Evolutionary conservation across 2,113 vertebrate species (phyloP).

Genomic region (Mustelus asterias): DNA sequence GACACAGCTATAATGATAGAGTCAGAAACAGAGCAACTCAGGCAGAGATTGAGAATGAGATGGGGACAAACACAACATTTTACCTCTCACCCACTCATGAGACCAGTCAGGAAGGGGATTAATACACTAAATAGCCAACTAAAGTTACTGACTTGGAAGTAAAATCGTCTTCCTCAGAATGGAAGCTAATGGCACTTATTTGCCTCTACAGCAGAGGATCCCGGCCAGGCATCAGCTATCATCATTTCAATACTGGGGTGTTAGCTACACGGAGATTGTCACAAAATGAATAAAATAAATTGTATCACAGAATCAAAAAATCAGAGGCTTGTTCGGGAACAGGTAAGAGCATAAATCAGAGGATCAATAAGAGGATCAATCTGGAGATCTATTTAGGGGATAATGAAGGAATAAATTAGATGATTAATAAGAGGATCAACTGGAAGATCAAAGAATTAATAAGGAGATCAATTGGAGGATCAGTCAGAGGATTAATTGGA

Average conservation of each 20-base stretch:
- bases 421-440: no score
- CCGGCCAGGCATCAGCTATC: background rate
- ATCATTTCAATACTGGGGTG: background rate
- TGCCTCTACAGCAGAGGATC: background rate
- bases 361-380: no score
- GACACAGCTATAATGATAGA: no score
- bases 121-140: background rate
- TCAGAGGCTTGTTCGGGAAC: no score
- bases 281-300: background rate
- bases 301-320: no score
- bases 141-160: background rate
- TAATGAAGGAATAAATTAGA: no score
- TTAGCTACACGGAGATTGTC: background rate
- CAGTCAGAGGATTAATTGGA: background rate
- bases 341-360: no score
- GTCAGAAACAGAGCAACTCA: background rate
- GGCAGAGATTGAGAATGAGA: background rate
- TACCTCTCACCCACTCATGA: background rate
- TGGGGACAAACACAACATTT: background rate
- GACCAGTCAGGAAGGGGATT: background rate
- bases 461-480: no score
- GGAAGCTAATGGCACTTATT: background rate
- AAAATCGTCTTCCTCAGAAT: background rate
- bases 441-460: no score
- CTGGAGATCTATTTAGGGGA: no score